These are phyloP conservation scores for Siniperca knerii DNA, from an alignment of 2,113 vertebrate species.

Conservation along the genomic window DNA sequence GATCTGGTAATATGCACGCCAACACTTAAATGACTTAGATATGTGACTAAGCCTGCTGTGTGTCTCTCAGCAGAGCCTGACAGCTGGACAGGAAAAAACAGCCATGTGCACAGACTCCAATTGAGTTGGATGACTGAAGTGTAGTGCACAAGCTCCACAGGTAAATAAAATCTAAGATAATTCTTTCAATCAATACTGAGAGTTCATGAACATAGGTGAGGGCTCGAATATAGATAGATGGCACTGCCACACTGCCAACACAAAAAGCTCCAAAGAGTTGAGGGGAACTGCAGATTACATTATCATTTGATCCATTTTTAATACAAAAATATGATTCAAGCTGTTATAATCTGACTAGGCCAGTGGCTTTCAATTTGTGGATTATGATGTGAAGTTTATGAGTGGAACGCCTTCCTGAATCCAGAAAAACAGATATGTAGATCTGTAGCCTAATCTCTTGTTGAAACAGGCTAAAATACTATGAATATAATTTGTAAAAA, in stretches of 20 bases:
- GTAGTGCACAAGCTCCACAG: not conserved
- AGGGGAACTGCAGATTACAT: not conserved
- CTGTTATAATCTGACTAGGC: not conserved
- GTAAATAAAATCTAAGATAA: not conserved
- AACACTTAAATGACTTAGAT: conserved; percentile 30
- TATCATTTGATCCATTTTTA: conserved; percentile 7
- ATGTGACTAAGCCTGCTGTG: conserved; percentile 30
- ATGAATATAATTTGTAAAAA: not conserved
- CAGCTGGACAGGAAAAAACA: conserved; percentile 28
- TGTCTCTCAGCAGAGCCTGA: conserved; percentile 28
- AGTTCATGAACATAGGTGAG: not conserved
- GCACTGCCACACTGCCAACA: not conserved
- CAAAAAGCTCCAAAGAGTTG: not conserved
- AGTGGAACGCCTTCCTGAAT: not conserved
- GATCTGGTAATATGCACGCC: conserved; percentile 10
- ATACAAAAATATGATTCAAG: conserved; percentile 20
- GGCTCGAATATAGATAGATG: not conserved
- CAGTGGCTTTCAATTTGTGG: not conserved
- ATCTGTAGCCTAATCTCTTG: not conserved
- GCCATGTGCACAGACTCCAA: not conserved
- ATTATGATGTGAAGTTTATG: not conserved
- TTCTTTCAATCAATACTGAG: not conserved
- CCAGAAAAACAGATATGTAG: not conserved
- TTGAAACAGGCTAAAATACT: not conserved
- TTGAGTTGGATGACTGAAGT: not conserved